These are phyloP conservation scores for Cetonia aurata DNA, from an alignment of 2,888 invertebrate genomes.

Conservation along the genomic window DNA sequence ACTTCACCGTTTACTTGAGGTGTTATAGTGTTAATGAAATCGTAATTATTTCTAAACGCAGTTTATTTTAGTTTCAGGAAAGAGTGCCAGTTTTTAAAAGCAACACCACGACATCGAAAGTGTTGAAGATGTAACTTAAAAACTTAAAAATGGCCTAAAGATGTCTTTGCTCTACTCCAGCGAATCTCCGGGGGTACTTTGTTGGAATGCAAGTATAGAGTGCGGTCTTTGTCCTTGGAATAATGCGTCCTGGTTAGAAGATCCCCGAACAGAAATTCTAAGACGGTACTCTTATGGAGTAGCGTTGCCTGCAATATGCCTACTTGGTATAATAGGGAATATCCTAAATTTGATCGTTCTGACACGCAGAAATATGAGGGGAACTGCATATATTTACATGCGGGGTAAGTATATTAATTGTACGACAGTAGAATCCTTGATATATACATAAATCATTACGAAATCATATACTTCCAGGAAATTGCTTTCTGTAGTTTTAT, in stretches of 20 bases:
- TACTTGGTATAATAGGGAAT: constrained; percentile 82
- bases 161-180: constrained; percentile 66
- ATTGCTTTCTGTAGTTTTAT: background rate
- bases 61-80: constrained; percentile 2
- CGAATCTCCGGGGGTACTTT: constrained; percentile 61
- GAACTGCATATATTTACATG: constrained; percentile 86
- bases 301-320: constrained; percentile 77
- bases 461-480: background rate
- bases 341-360: constrained; percentile 83
- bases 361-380: constrained; percentile 81
- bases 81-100: background rate
- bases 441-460: too few species aligned
- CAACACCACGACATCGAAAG: constrained; percentile 2
- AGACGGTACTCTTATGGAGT: constrained; percentile 76
- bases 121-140: constrained; percentile 1
- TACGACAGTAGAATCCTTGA: background rate
- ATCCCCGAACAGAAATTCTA: constrained; percentile 72
- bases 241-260: constrained; percentile 66
- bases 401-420: constrained; percentile 70
- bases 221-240: constrained; percentile 61
- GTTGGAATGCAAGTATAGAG: constrained; percentile 60
- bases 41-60: too few species aligned
- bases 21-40: too few species aligned
- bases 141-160: constrained; percentile 36
- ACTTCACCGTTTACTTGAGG: too few species aligned